Conservation (phyloP, 2,797 vertebrate species). For the Champsocephalus esox region DNA sequence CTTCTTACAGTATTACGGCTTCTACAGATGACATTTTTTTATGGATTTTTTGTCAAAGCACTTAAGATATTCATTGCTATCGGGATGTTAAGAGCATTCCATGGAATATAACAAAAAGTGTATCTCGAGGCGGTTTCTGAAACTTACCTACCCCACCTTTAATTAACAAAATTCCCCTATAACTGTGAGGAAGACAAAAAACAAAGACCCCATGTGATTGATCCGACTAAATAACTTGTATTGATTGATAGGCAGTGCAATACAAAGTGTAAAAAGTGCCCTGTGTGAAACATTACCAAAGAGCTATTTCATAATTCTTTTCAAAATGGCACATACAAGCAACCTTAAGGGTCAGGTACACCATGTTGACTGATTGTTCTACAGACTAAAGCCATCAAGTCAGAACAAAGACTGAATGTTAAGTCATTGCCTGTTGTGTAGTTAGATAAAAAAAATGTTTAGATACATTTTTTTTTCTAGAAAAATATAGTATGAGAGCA, state of each 20-base stretch:
- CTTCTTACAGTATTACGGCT: too few species aligned
- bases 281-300: not conserved
- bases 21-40: too few species aligned
- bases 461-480: too few species aligned
- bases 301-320: not conserved
- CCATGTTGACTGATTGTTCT: not conserved
- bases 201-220: not conserved
- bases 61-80: too few species aligned
- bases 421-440: not conserved
- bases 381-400: not conserved
- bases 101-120: too few species aligned
- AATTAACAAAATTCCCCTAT: not conserved
- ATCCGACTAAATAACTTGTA: not conserved
- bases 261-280: constrained; percentile 10
- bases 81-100: too few species aligned
- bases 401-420: constrained; percentile 2
- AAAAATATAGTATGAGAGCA: too few species aligned
- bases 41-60: too few species aligned
- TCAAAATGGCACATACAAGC: constrained; percentile 6
- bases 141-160: too few species aligned
- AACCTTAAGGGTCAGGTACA: not conserved
- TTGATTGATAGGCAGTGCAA: constrained; percentile 1
- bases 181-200: not conserved
- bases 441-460: too few species aligned
- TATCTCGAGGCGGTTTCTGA: too few species aligned